These are phyloP conservation scores for Enteromius viviparus DNA, from an alignment of 2,797 vertebrate species.

Conservation along the genomic window DNA sequence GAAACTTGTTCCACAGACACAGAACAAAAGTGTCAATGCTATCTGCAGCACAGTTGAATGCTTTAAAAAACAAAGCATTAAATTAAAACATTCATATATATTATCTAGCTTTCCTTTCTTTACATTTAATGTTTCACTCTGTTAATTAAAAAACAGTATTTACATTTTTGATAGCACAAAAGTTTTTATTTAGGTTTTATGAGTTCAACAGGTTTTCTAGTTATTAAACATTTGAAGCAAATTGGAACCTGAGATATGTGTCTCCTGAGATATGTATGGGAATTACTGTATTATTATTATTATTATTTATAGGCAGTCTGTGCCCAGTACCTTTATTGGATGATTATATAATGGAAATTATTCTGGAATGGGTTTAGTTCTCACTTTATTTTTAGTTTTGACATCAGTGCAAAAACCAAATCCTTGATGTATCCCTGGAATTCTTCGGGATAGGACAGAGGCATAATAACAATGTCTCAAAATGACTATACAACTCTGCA, in stretches of 20 bases:
- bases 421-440: neutral
- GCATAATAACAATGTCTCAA: neutral
- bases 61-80: neutral
- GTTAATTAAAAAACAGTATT: neutral
- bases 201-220: neutral
- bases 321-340: neutral
- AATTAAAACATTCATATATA: neutral
- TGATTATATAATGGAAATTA: neutral
- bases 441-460: neutral
- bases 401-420: neutral
- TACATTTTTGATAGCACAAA: neutral
- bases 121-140: neutral
- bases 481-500: neutral
- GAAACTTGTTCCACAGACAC: conserved; percentile 29
- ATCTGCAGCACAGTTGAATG: neutral
- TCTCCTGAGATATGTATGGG: neutral
- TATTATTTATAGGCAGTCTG: neutral
- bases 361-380: neutral
- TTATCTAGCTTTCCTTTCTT: neutral
- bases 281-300: neutral
- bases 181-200: neutral
- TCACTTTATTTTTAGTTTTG: neutral
- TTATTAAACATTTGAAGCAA: neutral
- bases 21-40: neutral
- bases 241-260: neutral